Percentiles rank a stretch among this genome's conserved stretches.
Conservation (phyloP, 1,140 invertebrate species). For the Epicauta chinensis region DNA sequence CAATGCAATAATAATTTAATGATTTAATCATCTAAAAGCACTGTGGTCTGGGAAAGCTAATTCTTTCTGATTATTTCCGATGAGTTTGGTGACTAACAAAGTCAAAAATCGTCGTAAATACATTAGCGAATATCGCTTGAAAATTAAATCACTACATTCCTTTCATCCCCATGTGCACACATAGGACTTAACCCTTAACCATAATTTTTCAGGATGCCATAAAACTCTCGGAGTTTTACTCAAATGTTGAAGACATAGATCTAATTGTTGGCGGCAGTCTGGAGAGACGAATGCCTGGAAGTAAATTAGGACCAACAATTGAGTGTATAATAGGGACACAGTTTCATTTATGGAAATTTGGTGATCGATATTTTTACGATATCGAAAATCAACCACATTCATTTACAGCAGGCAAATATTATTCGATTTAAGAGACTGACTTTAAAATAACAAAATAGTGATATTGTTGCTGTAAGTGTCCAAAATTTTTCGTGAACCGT, state of each 20-base stretch:
- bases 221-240: constrained; percentile 45
- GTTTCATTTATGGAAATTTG: constrained; percentile 44
- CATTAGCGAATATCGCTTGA: too few species aligned
- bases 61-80: constrained; percentile 16
- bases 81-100: background rate
- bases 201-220: constrained; percentile 35
- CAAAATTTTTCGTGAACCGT: too few species aligned
- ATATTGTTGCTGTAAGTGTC: too few species aligned
- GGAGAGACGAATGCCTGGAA: constrained; percentile 46
- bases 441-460: too few species aligned
- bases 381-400: constrained; percentile 48
- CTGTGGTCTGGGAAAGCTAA: too few species aligned
- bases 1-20: constrained; percentile 50
- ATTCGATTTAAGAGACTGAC: background rate
- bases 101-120: too few species aligned
- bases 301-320: constrained; percentile 55
- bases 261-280: constrained; percentile 48
- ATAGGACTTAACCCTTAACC: too few species aligned
- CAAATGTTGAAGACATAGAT: constrained; percentile 51
- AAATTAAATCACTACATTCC: too few species aligned
- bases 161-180: too few species aligned
- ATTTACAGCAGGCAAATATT: constrained; percentile 45
- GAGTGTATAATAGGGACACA: constrained; percentile 53
- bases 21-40: too few species aligned
- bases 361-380: constrained; percentile 52